Base-by-base conservation (phyloP, 2,888 invertebrate genomes). In the Quadriops clusia region DNA sequence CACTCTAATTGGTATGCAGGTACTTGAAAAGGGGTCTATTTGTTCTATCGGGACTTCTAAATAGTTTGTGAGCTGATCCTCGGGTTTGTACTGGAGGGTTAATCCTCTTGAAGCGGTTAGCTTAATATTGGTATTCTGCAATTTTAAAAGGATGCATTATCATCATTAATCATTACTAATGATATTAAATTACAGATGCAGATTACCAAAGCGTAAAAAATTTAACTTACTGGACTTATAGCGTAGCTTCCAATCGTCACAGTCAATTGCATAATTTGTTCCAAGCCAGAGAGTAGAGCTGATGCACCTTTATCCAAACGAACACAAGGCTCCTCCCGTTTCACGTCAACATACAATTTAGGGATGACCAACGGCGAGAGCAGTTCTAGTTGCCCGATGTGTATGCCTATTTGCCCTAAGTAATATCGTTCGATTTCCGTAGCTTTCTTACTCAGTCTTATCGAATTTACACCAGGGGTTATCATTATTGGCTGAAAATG, bases 251-350 rank as follows among this genome's bases (percentile, higher is more conserved):
- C 89, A 39, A 82, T 80, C 0, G 74, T 73, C 9, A 90, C 70
- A 22, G 76, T 72, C 30, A 90, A 51, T 43, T 76, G 72, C 63
- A 89, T 74, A 11, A 72, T 68, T 56, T 89, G 87, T 43, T 79
- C 75, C 39, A 87, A 67, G 0, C 89, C 89, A 1, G 86, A 84
- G 4, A 90, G 67, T 24, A 90, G 63, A 45, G 85, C 81, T 39
- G 77, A 77, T 24, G 68, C 56, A 46, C 52, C 64, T 61, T 51
- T 75, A 55, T 44, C 72, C 47, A 46, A 64, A 57, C 45, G 68
- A 54, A 70, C 34, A 40, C 46, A 45, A 2, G 61, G 62, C 31
- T 51, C 57, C 42, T 40, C 60, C 27, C 47, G 56, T 39, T 21
- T 60, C 41, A 52, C 57, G 63, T 73, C 49, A 58, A 70, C 35